These are phyloP conservation scores for Urocolius indicus DNA, from an alignment of 2,113 vertebrate species.

Conservation along the genomic window DNA sequence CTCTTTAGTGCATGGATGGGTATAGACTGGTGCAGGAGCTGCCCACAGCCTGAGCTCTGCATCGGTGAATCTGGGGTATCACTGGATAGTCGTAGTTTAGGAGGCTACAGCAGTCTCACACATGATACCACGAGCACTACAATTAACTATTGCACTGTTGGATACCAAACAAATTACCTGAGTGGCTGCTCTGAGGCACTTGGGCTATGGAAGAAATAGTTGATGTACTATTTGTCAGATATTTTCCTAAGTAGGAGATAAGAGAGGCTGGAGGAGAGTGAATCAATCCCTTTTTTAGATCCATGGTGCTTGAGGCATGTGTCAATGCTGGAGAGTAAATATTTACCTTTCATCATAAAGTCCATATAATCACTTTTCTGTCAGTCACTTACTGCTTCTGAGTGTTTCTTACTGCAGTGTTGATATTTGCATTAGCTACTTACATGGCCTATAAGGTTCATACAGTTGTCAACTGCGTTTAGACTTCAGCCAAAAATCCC, in stretches of 20 bases:
- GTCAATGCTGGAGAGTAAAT: conserved; percentile 74
- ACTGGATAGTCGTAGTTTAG: neutral
- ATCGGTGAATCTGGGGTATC: neutral
- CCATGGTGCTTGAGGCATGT: conserved; percentile 63
- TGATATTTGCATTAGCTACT: conserved; percentile 71
- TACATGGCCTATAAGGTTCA: conserved; percentile 48
- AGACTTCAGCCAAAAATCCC: conserved; percentile 26
- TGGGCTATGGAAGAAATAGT: neutral
- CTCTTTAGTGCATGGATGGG: neutral
- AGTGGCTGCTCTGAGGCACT: conserved; percentile 23
- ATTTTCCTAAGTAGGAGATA: conserved; percentile 63
- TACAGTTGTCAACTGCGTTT: conserved; percentile 54
- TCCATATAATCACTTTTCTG: conserved; percentile 74
- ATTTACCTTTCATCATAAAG: conserved; percentile 73
- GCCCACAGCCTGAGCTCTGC: neutral
- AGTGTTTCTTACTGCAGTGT: conserved; percentile 43
- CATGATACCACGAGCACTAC: neutral
- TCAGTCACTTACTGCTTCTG: conserved; percentile 61
- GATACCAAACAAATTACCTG: conserved; percentile 44
- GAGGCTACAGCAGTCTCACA: neutral
- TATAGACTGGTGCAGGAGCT: neutral
- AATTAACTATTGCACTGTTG: conserved; percentile 39
- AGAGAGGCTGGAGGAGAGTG: conserved; percentile 53
- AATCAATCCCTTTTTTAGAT: conserved; percentile 64
- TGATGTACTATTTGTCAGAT: conserved; percentile 46